Evolutionary conservation across 2,888 invertebrate genomes (phyloP).

Genomic region (Unio pictorum): DNA sequence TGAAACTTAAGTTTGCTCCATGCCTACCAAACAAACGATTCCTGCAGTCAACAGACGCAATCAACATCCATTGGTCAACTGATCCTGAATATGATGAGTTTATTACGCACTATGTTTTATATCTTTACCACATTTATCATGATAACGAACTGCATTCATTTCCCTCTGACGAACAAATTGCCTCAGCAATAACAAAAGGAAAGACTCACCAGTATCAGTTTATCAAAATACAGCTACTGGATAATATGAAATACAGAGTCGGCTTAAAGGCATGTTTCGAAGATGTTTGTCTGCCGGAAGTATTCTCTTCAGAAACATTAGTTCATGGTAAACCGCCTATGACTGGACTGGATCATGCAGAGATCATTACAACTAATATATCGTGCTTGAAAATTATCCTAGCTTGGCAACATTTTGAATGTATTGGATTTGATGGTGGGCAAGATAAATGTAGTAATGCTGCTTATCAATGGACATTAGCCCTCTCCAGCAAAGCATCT

Average conservation of each 20-base stretch:
- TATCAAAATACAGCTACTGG: neutral
- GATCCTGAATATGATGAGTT: too few species aligned
- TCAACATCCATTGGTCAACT: too few species aligned
- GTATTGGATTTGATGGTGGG: too few species aligned
- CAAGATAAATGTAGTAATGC: neutral
- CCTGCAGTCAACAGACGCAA: too few species aligned
- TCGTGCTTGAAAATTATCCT: too few species aligned
- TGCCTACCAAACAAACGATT: too few species aligned
- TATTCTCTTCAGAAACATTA: neutral
- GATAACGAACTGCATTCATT: neutral
- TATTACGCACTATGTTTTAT: too few species aligned
- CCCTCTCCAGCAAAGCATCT: neutral
- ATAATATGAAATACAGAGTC: neutral
- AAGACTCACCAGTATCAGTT: neutral
- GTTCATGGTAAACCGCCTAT: neutral
- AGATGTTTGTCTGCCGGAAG: neutral
- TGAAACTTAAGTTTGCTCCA: too few species aligned
- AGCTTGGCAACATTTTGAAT: too few species aligned
- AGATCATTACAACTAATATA: neutral
- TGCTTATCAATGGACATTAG: conserved; percentile 1
- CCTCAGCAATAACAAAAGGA: neutral
- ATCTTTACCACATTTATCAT: too few species aligned
- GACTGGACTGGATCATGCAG: neutral
- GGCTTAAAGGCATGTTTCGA: conserved; percentile 8
- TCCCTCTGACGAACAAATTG: neutral